Evolutionary conservation across 2,888 invertebrate species (phyloP), one percentile per base, ranked within the genome.

Genomic region (Anorthoa munda): DNA sequence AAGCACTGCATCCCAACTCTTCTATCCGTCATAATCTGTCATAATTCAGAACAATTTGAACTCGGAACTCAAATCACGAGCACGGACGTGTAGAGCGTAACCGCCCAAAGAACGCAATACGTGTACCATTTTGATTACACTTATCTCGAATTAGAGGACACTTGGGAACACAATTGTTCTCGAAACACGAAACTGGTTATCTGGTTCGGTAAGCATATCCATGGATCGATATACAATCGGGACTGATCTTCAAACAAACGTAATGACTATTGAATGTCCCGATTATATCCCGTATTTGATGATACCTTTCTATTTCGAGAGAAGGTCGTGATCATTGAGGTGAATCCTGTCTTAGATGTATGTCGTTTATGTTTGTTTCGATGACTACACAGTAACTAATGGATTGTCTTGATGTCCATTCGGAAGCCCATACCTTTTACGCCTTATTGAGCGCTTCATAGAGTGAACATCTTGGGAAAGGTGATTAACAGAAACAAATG

Each of bases 121-220:
- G 21, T 4, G 2, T 5, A 23, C 63, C 51, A 58, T 53, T 79
- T 61, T 45, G 63, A 64, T 72, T n/a, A 58, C 17, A 51, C 26
- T 26, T 4, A 18, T 18, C 45, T 45, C 39, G 55, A 75, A 31
- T 51, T 56, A 65, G 23, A 64, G 26, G 59, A 53, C 66, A 67
- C 46, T 66, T 59, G 76, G 59, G 53, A 55, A 39, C 13, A 4
- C 23, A 21, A 53, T 67, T 71, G 59, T 70, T 56, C 59, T 51
- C 48, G 26, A 67, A 59, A 63, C 39, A 71, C 48, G 13, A 60
- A 67, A 79, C 64, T 61, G 68, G 65, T 76, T 84, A 73, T 75
- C 74, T 60, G 66, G 68, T 77, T 68, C 66, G 82, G 18, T 61
- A 72, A 83, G 48, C 83, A 70, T 21, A 63, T 64, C 23, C 51